Percentiles rank a stretch among this genome's conserved stretches.
These are phyloP conservation scores for Drosophila chauvacae DNA, from an alignment of 1,140 invertebrate species.

Conservation along the genomic window DNA sequence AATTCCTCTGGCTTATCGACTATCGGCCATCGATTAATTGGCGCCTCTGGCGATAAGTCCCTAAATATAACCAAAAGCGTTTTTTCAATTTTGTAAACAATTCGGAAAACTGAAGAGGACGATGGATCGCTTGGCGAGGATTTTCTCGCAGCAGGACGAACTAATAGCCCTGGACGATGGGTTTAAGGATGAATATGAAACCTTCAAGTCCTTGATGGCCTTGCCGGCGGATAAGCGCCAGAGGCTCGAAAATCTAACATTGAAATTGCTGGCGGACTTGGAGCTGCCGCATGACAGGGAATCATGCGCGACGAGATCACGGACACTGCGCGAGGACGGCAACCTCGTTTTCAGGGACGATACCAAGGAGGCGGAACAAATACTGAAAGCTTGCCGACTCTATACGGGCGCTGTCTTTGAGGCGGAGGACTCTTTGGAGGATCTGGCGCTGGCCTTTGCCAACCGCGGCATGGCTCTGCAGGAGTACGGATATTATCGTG, in stretches of 20 bases:
- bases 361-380: slow-evolving; percentile 13
- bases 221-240: slow-evolving; percentile 16
- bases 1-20: slow-evolving; percentile 1
- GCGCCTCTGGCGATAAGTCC: neutral
- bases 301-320: slow-evolving; percentile 10
- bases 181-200: slow-evolving; percentile 56
- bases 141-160: slow-evolving; percentile 38
- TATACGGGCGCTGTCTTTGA: slow-evolving; percentile 67
- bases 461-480: slow-evolving; percentile 74
- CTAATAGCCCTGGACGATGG: slow-evolving; percentile 17
- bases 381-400: slow-evolving; percentile 51
- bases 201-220: slow-evolving; percentile 37
- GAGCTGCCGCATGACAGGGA: slow-evolving; percentile 10
- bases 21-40: neutral
- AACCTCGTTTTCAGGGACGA: slow-evolving; percentile 44
- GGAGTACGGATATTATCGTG: slow-evolving; percentile 66
- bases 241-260: slow-evolving; percentile 13
- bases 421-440: slow-evolving; percentile 40
- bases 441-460: slow-evolving; percentile 61
- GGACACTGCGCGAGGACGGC: slow-evolving; percentile 49
- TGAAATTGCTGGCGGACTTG: slow-evolving; percentile 30
- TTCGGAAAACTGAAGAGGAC: neutral
- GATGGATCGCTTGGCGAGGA: slow-evolving; percentile 32
- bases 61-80: slow-evolving; percentile 12
- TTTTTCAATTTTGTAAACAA: slow-evolving; percentile 8